Percentiles rank a stretch among this genome's conserved stretches.
Conservation (phyloP, 2,113 vertebrate genomes). For the Silurus glanis region DNA sequence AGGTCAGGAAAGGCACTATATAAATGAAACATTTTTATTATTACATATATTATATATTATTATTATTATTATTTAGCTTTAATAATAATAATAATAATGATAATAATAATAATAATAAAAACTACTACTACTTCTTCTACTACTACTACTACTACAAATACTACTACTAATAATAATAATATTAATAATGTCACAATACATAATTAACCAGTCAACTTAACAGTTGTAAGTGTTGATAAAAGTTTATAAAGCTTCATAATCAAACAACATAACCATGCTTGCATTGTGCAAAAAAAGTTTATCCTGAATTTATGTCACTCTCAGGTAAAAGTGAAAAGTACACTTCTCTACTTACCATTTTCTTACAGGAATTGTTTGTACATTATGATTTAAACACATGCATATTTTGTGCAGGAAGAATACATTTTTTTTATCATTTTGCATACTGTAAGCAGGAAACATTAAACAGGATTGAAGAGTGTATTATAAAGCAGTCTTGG, state of each 20-base stretch:
- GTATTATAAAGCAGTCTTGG: not conserved
- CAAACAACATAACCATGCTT: not conserved
- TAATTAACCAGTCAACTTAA: not conserved
- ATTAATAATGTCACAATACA: not conserved
- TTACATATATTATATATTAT: too few relatives aligned
- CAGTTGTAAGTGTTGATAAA: not conserved
- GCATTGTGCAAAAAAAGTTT: too few relatives aligned
- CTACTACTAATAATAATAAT: not conserved
- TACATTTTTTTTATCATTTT: not conserved
- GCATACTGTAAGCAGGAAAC: not conserved
- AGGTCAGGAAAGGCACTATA: too few relatives aligned
- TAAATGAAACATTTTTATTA: too few relatives aligned
- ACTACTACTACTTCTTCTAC: not conserved
- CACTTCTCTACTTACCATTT: not conserved
- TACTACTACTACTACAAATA: not conserved
- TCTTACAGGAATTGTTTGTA: not conserved
- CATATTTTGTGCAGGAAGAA: not conserved
- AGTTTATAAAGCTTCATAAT: not conserved
- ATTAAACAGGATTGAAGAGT: not conserved
- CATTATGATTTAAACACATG: not conserved
- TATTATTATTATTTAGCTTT: too few relatives aligned
- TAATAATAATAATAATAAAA: constrained; percentile 9
- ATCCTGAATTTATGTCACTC: not conserved
- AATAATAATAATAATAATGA: not conserved
- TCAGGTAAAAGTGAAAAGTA: not conserved